Evolutionary conservation across 2,113 vertebrate species (phyloP).

Genomic region (Myodes glareolus): DNA sequence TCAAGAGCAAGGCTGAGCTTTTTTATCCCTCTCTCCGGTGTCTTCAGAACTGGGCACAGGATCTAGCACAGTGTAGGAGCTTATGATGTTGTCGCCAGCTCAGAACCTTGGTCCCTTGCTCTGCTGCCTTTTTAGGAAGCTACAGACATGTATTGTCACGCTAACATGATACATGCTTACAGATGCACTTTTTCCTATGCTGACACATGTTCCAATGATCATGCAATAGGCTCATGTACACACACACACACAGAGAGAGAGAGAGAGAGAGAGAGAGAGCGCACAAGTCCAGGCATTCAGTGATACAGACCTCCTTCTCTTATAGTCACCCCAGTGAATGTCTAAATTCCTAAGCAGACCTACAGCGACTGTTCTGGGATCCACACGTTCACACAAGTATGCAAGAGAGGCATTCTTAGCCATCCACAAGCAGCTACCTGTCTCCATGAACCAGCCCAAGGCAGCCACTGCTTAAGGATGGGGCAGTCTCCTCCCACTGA

Average conservation of each 20-base stretch:
- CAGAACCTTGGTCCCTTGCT: not conserved
- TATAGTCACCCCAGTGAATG: not conserved
- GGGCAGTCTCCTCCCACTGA: not conserved
- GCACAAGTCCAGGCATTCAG: conserved; percentile 28
- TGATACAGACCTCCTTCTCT: not conserved
- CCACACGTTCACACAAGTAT: conserved; percentile 69
- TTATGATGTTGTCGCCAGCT: not conserved
- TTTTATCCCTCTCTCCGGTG: not conserved
- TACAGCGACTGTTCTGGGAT: conserved; percentile 63
- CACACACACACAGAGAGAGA: not conserved
- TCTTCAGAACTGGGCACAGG: not conserved
- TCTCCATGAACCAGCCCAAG: conserved; percentile 67
- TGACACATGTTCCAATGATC: not conserved
- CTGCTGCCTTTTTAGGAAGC: not conserved
- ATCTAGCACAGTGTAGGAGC: not conserved
- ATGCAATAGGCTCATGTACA: not conserved
- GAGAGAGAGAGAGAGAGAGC: too few relatives aligned
- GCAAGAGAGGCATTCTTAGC: conserved; percentile 66
- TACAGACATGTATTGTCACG: not conserved
- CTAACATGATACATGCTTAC: not conserved
- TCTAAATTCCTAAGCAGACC: conserved; percentile 72
- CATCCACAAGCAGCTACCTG: conserved; percentile 76
- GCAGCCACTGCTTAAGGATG: conserved; percentile 16
- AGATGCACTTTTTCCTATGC: not conserved
- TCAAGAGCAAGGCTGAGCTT: not conserved